Evolutionary conservation across 2,888 invertebrate species (phyloP), one percentile per base, ranked within the genome.

Genomic region (Dryocosmus kuriphilus): DNA sequence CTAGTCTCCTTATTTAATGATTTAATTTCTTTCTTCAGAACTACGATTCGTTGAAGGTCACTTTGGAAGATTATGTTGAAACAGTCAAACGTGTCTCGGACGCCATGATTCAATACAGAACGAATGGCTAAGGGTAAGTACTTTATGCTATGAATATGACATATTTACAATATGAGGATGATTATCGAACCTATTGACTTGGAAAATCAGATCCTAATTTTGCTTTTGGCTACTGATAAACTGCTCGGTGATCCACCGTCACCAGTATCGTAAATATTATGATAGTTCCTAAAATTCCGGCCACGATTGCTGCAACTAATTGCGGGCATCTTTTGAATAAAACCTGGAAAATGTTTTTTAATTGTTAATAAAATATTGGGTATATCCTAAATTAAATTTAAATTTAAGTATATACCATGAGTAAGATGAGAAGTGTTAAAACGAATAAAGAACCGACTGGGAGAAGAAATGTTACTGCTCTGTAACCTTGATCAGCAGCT

Each of bases 31-130:
- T 76, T 92, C n/a, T 92, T 63, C 92, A 96, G 95, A 93, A 95
- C 46, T 93, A 94, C 82, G 91, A 93, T 9, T 94, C 94, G 82
- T 91, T 96, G 81, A 93, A 94, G 78, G 92, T 93, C 35, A 88
- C 94, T 1, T 93, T 96, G 60, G 92, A 93, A 24, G 93, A 94
- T 83, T 96, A 96, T 85, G 92, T 95, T 30, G 92, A 94, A 83
- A 94, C 94, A 3, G 94, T 95, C 0, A 92, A 93, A 60, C 93
- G 95, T 80, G 94, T 95, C 62, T 95, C 96, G 0, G 93, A 94
- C 79, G 95, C 95, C 87, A 95, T 94, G 93, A 93, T 93, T 85
- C 85, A 91, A 84, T 84, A 88, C 75, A 89, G 88, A 83, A 81
- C 82, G 76, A 27, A 46, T 51, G 19, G 9, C 35, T 76, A 79